Evolutionary conservation across 2,888 invertebrate species (phyloP), one percentile per base, ranked within the genome.

Genomic region (Mythimna loreyi): DNA sequence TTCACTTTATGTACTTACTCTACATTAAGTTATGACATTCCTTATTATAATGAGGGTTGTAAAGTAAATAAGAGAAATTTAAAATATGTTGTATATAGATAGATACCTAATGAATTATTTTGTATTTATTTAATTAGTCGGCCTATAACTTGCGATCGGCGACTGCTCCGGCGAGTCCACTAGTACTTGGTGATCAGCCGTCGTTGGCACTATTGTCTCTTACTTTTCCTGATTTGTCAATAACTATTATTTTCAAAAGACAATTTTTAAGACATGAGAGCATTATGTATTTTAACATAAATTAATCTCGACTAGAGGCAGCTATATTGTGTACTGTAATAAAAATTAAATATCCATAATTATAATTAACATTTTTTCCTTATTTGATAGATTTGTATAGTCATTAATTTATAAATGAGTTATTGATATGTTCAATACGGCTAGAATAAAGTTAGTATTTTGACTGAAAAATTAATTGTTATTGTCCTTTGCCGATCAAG

Each of bases 71-170:
- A 91, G 86, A 89, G 87, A 88, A 87, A 83, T 89, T 84, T 91
- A 89, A 89, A 89, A 90, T 91, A 87, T 94, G 92, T 93, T 94
- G 92, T 93, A 94, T 87, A 93, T 93, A 93, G 86, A 82, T 90
- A 90, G 84, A 82, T 89, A 91, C 85, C 87, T 87, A 88, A 90
- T 90, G 76, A 89, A 89, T 89, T 88, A 84, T 86, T 89, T 90
- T 83, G 81, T 86, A 91, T 92, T 84, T 72, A 80, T 91, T 92
- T 90, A 85, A 86, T 90, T 87, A 87, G 85, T 91, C 94, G 95
- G 95, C 95, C 95, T 95, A 95, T 88, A 60, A 75, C 58, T 65
- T 75, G 89, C 86, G 83, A 85, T 81, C 83, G 86, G 79, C 83
- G 88, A 83, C 86, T 86, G 85, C 76, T 83, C 70, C 72, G 65